Evolutionary conservation across 2,113 vertebrate genomes (phyloP).

Genomic region (Redunca redunca): DNA sequence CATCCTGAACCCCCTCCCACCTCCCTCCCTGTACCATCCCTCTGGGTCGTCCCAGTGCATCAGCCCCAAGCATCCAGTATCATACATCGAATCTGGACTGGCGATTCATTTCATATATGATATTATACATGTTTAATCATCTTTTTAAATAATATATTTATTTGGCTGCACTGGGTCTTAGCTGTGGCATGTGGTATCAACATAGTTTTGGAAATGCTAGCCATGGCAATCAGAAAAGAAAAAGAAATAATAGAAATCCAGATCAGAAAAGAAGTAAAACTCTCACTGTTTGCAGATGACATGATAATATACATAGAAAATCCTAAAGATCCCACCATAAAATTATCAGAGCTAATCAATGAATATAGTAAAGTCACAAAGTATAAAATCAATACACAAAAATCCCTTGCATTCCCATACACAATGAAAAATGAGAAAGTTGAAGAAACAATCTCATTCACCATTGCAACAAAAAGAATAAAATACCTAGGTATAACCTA

Average conservation of each 20-base stretch:
- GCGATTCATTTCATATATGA: too few species aligned
- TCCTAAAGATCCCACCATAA: not conserved
- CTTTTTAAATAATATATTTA: not conserved
- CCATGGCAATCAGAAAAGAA: not conserved
- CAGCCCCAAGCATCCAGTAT: too few species aligned
- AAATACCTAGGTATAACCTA: not conserved
- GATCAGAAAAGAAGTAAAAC: not conserved
- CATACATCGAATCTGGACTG: too few species aligned
- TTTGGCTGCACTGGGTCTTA: not conserved
- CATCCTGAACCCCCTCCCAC: too few species aligned
- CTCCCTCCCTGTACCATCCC: too few species aligned
- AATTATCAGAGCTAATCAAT: not conserved
- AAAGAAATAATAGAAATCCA: not conserved
- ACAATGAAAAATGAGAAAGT: not conserved
- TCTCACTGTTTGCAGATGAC: not conserved
- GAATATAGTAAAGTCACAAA: not conserved
- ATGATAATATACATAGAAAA: not conserved
- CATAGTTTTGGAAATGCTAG: not conserved
- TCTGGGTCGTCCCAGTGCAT: too few species aligned
- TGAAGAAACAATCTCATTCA: not conserved
- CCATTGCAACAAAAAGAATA: not conserved
- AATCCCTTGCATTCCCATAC: not conserved
- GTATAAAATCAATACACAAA: not conserved
- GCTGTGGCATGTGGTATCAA: not conserved
- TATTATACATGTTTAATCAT: not conserved